Evolutionary conservation across 2,113 vertebrate genomes (phyloP).

Genomic region (Alligator sinensis): DNA sequence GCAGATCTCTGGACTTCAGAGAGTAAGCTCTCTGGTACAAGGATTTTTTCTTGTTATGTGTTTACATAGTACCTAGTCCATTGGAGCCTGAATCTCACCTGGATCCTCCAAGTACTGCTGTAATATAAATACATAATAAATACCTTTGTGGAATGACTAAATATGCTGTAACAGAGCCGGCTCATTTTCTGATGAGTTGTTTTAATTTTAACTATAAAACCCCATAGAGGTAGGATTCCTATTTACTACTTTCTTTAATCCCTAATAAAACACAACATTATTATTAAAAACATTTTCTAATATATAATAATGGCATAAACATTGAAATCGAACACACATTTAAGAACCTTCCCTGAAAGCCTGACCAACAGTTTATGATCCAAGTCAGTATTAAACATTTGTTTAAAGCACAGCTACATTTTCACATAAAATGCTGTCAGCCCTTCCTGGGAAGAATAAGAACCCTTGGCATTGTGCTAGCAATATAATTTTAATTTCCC

Average conservation of each 20-base stretch:
- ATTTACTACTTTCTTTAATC: background rate
- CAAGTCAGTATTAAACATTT: conserved; percentile 42
- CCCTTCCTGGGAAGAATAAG: background rate
- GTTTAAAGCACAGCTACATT: conserved; percentile 38
- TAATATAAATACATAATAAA: background rate
- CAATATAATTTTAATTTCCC: conserved; percentile 61
- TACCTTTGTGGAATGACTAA: background rate
- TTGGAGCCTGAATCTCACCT: background rate
- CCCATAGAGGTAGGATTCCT: background rate
- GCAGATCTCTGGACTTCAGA: background rate
- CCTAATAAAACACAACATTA: background rate
- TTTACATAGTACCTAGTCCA: background rate
- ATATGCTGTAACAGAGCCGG: background rate
- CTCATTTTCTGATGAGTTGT: background rate
- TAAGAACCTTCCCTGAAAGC: conserved; percentile 30
- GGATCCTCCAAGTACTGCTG: background rate
- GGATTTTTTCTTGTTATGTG: background rate
- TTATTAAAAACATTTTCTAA: conserved; percentile 39
- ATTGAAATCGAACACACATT: background rate
- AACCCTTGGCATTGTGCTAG: conserved; percentile 40
- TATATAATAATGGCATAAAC: background rate
- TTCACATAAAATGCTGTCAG: conserved; percentile 33
- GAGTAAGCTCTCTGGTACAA: background rate
- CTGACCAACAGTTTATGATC: conserved; percentile 28
- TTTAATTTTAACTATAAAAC: background rate